A percentile compares a stretch with the other conserved stretches of the same genome.
Conservation (phyloP, 1,140 invertebrate genomes). For the Tetragnatha versicolor region DNA sequence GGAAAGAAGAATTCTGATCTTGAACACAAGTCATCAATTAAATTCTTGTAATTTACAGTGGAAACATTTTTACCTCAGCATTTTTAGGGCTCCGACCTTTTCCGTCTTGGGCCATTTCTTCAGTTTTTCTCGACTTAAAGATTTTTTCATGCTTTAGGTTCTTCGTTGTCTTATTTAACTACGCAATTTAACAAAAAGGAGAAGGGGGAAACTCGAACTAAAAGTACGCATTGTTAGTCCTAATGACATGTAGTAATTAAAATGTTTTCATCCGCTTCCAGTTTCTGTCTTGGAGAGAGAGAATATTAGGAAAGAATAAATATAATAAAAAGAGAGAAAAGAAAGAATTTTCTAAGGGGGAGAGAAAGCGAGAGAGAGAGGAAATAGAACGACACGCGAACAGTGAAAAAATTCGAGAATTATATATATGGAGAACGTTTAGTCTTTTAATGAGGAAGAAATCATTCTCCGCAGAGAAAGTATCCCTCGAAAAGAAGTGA, state of each 20-base stretch:
- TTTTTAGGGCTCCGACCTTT: background rate
- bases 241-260: conserved; percentile 42
- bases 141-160: background rate
- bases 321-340: no score
- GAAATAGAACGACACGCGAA: no score
- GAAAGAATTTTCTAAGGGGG: no score
- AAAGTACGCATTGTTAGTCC: conserved; percentile 35
- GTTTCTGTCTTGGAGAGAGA: no score
- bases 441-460: conserved; percentile 39
- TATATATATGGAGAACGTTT: background rate
- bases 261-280: conserved; percentile 19
- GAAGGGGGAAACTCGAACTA: background rate
- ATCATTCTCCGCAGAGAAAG: background rate
- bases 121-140: background rate
- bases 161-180: background rate
- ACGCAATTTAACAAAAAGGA: background rate
- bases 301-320: no score
- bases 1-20: background rate
- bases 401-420: background rate
- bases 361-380: no score
- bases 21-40: conserved; percentile 8
- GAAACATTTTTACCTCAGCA: conserved; percentile 10
- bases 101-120: background rate
- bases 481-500: background rate
- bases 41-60: conserved; percentile 25